Conservation (phyloP, 2,113 vertebrate species). For the Notarius quadriscutis region DNA sequence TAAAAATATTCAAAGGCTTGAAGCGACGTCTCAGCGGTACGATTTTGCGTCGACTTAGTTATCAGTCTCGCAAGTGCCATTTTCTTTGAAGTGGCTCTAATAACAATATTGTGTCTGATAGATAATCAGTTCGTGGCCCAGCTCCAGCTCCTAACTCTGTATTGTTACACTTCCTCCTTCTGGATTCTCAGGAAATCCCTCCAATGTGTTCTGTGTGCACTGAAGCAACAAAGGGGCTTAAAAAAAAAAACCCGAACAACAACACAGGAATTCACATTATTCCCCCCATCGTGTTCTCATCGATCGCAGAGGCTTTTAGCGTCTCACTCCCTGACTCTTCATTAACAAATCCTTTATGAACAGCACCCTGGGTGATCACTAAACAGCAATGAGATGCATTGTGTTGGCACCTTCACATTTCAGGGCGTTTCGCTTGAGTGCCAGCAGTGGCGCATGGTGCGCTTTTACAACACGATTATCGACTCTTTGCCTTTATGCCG, state of each 20-base stretch:
- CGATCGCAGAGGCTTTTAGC: slow-evolving; percentile 46
- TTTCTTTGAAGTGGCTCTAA: not conserved
- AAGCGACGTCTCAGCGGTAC: not conserved
- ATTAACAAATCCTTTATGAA: slow-evolving; percentile 38
- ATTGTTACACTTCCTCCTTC: not conserved
- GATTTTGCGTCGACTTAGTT: not conserved
- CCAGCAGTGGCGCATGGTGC: not conserved
- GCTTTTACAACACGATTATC: not conserved
- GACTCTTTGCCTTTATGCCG: not conserved
- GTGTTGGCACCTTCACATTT: not conserved
- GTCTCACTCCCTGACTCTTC: slow-evolving; percentile 30
- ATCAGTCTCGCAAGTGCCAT: not conserved
- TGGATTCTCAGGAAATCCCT: not conserved
- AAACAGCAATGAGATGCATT: slow-evolving; percentile 1
- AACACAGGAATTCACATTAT: not conserved
- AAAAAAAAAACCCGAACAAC: not conserved
- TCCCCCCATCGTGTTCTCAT: not conserved
- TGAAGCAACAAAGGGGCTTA: not conserved
- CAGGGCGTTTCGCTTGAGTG: not conserved
- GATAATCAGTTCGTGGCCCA: not conserved
- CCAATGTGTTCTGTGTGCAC: not conserved
- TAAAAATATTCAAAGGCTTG: not conserved
- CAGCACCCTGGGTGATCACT: slow-evolving; percentile 16
- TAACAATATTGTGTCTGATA: not conserved
- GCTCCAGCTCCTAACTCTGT: not conserved